These are phyloP conservation scores for Egretta garzetta DNA, from an alignment of 2,113 vertebrate species.

Conservation along the genomic window DNA sequence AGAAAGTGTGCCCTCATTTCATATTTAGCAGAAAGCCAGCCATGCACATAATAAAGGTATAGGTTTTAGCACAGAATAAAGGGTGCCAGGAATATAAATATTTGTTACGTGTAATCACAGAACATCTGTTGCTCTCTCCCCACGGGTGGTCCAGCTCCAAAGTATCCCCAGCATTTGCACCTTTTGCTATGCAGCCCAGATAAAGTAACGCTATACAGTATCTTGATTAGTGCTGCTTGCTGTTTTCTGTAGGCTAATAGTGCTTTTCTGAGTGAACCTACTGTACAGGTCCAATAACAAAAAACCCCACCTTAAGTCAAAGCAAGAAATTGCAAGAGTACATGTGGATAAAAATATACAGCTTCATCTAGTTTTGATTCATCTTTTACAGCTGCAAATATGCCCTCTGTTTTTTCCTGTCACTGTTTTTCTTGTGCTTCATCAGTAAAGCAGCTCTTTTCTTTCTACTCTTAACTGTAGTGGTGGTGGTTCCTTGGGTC, in stretches of 20 bases:
- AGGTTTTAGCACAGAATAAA: constrained; percentile 5
- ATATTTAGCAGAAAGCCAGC: constrained; percentile 32
- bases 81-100: constrained; percentile 22
- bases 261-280: not conserved
- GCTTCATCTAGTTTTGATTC: not conserved
- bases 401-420: not conserved
- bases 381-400: not conserved
- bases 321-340: not conserved
- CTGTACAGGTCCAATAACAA: not conserved
- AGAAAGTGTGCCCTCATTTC: not conserved
- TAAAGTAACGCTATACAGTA: not conserved
- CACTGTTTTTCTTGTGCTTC: not conserved
- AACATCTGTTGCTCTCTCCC: constrained; percentile 52
- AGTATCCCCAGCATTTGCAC: not conserved
- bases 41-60: not conserved
- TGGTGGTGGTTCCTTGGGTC: not conserved
- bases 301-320: not conserved
- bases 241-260: not conserved
- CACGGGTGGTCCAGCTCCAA: constrained; percentile 45
- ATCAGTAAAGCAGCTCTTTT: not conserved
- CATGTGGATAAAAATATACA: not conserved
- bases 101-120: constrained; percentile 36
- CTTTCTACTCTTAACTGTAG: not conserved
- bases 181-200: not conserved
- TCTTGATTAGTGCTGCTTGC: not conserved